Conservation (phyloP, 2,113 vertebrate species). For the Monarcha castaneiventris region DNA sequence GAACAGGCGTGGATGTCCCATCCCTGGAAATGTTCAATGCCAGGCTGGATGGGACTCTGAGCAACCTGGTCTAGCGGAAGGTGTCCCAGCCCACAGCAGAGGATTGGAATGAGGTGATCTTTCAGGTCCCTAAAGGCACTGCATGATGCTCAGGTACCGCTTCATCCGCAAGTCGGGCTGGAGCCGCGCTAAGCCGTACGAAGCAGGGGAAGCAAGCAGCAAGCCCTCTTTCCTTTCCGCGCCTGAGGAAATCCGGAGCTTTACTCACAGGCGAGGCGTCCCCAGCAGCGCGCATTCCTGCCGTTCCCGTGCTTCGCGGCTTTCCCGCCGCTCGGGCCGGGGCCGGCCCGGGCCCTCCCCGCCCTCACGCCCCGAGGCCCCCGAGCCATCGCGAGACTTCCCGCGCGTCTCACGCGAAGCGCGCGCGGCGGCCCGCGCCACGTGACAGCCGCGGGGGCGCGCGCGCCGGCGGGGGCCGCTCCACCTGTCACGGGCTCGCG, state of each 20-base stretch:
- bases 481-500: not conserved
- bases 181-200: accelerated
- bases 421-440: not conserved
- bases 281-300: too few relatives aligned
- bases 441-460: not conserved
- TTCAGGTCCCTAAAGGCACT: too few relatives aligned
- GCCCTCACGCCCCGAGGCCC: not conserved
- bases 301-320: not conserved
- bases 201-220: not conserved
- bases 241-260: accelerated
- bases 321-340: not conserved
- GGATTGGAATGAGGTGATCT: accelerated
- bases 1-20: not conserved
- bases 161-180: too few relatives aligned
- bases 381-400: not conserved
- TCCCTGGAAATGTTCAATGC: accelerated
- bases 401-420: not conserved
- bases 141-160: not conserved
- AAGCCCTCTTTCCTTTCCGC: not conserved
- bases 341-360: not conserved
- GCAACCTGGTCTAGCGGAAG: not conserved
- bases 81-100: too few relatives aligned
- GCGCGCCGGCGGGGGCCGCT: not conserved
- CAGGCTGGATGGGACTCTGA: accelerated
- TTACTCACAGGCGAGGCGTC: not conserved